Evolutionary conservation across 2,797 vertebrate species (phyloP), one percentile per base, ranked within the genome.

Genomic region (Rhodeus uyekii): DNA sequence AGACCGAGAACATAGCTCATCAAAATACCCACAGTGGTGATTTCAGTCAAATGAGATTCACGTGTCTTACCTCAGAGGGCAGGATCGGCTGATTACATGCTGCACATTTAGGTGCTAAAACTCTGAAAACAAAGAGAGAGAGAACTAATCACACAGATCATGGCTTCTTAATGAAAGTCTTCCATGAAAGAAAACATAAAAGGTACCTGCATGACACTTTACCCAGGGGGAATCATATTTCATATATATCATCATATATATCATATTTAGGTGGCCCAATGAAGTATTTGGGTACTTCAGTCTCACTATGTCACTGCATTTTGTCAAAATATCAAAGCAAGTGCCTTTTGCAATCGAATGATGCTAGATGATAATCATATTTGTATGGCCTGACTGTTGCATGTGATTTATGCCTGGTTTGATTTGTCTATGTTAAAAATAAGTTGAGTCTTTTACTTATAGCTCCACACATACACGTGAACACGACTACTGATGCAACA

Each of bases 51-150:
- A 73, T n/a, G 13, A 53, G n/a, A 55, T 24, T 5, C 2, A 16
- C 55, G 60, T 8, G 64, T 46, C 94, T 96, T 92, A 99, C 98
- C 96, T 98, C 96, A 0, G 96, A 95, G 12, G 98, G 98, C 48
- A 99, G 95, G 89, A 99, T 98, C 82, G 97, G 96, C 87, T 97
- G 96, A 75, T 95, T 95, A 87, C 97, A 99, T 0, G 96, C 95
- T 18, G 96, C 95, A 92, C 98, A 99, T 91, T 99, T 98, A 2
- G 98, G 97, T 18, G 98, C 97, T 89, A 99, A 89, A 85, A 99
- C 97, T 91, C 98, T 99, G 86, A 4, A 87, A 82, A 75, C 19
- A 6, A 80, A 16, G 36, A 9, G 32, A 85, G 4, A 85, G 27
- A 65, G 22, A 50, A 77, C 53, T n/a, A 32, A 71, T 38, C 39